Base-by-base conservation (phyloP, 2,888 invertebrate genomes). In the Abscondita cerata region DNA sequence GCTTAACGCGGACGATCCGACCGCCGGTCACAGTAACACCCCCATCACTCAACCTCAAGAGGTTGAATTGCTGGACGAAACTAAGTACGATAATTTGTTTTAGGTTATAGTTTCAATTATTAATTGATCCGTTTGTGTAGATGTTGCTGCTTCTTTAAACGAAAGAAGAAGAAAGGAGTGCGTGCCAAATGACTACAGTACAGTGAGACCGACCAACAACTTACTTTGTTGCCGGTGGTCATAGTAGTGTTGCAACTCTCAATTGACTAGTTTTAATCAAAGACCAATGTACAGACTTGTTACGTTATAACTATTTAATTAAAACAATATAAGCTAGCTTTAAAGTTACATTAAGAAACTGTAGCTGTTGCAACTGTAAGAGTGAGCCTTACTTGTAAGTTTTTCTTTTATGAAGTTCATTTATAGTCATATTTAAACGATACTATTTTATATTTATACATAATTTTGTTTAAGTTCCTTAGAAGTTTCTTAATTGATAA, bases 81-180 rank as follows among this genome's bases (percentile, higher is more conserved):
- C 96, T 86, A 96, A 95, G 95, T 96, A 88, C 87, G 92, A 89
- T 33, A 40, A 52, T 6, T 56, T 19, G 11, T 58, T 13, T 20
- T 3, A 31, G 13, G 9, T 6, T 50, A 15, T 1, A 15, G 5
- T 41, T 41, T 13, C 9, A 13, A 13, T 41, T 5, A 15, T 31
- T 6, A 9, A 25, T 20, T 56, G 11, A 47, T 11, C 41, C 40
- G 31, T 87, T 88, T 80, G n/a, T n/a, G n/a, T 85, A 96, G 96
- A 86, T 97, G 97, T 88, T 98, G 98, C 85, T 98, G 96, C 85
- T 98, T 97, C 89, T 95, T 96, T 89, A 95, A 96, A 85, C 91
- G 96, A 83, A 96, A 96, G 93, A 96, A 96, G 93, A 97, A 97
- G 91, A 96, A 96, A 90, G 79, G 77, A 57, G 76, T 78, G 62